These are phyloP conservation scores for Rhabdomys dilectus DNA, from an alignment of 2,113 vertebrate species.

Conservation along the genomic window DNA sequence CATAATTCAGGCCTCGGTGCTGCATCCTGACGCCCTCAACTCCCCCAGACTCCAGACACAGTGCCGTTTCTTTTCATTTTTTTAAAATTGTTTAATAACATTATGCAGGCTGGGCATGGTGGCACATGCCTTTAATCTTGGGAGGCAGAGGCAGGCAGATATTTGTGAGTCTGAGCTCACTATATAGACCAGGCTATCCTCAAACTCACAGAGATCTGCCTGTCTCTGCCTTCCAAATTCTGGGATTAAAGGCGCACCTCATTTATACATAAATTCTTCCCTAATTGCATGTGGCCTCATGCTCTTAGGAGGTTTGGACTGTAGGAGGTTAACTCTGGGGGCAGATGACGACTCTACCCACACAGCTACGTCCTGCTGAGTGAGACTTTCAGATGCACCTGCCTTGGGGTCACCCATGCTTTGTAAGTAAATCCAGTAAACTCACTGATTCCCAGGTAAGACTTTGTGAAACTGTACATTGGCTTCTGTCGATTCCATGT, in stretches of 20 bases:
- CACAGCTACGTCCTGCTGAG: not conserved
- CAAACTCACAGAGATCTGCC: not conserved
- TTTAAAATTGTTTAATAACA: not conserved
- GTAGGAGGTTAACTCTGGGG: not conserved
- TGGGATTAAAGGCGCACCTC: not conserved
- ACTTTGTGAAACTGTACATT: not conserved
- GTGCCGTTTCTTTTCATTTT: not conserved
- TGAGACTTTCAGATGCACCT: not conserved
- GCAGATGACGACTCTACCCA: not conserved
- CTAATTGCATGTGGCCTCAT: not conserved
- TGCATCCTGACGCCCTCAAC: rapidly evolving
- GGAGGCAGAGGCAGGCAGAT: not conserved
- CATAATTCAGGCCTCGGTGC: not conserved
- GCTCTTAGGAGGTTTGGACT: not conserved
- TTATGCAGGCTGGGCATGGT: not conserved
- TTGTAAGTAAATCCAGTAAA: too few species aligned
- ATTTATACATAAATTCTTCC: not conserved
- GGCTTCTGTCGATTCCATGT: not conserved
- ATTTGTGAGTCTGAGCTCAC: not conserved
- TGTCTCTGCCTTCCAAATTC: not conserved
- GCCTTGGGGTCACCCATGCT: not conserved
- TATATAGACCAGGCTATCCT: not conserved
- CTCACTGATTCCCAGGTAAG: not conserved
- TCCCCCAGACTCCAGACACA: too few species aligned
- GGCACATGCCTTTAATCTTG: not conserved